phyloP scores from a whole-genome alignment of 2,888 invertebrate genomes.

The Noctua pronuba region DNA sequence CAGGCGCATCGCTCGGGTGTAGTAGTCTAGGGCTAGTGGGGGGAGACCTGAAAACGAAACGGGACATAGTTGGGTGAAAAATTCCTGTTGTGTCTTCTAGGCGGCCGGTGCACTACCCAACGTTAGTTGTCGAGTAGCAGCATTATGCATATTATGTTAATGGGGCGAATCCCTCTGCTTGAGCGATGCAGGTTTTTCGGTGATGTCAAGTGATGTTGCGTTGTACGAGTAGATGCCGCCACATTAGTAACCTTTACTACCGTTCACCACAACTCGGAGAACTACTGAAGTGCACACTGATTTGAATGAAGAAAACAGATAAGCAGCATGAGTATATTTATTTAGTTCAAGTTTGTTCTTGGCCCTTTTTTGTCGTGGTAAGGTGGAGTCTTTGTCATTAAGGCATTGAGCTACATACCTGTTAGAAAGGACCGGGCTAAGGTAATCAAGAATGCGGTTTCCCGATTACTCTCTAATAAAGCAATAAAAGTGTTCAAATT shows the following conservation, averaged over 20 bases:
- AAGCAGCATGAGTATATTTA: neutral
- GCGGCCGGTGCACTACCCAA: neutral
- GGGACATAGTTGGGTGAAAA: neutral
- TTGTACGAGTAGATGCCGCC: neutral
- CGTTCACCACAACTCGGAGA: neutral
- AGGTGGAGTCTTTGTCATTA: neutral
- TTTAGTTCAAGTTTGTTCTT: neutral
- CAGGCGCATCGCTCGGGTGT: conserved; percentile 79
- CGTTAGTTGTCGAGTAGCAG: neutral
- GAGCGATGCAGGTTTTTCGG: neutral
- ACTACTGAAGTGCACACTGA: neutral
- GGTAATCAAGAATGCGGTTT: neutral
- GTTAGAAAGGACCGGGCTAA: neutral
- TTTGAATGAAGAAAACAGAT: neutral
- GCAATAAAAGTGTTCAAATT: neutral
- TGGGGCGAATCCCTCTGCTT: neutral
- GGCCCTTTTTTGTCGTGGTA: neutral
- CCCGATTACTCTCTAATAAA: neutral
- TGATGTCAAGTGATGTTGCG: neutral
- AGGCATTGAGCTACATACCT: neutral
- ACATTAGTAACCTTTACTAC: neutral
- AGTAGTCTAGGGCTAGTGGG: conserved; percentile 81
- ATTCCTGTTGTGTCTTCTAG: too few relatives aligned
- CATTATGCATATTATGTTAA: neutral
- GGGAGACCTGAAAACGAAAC: conserved; percentile 75